Percentiles rank a stretch among this genome's conserved stretches.
phyloP scores from a whole-genome alignment of 1,140 invertebrate species.

The Habropoda laboriosa region DNA sequence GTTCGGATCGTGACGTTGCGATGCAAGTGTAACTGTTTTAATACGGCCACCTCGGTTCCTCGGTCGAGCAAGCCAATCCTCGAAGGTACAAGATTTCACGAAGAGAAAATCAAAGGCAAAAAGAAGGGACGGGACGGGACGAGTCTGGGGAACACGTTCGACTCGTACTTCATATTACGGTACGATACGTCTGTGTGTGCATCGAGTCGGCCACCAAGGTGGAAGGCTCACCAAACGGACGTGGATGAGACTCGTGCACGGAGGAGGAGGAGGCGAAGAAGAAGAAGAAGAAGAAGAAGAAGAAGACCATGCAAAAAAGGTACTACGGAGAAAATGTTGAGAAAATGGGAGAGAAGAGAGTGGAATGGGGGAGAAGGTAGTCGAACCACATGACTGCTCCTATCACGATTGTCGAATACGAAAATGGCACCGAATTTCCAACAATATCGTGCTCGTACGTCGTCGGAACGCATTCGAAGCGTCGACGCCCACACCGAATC shows the following conservation, averaged over 20 bases:
- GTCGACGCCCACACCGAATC: slow-evolving; percentile 54
- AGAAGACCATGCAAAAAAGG: slow-evolving; percentile 11
- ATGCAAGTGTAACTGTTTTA: not conserved
- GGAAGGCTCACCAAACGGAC: slow-evolving; percentile 57
- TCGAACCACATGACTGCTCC: not conserved
- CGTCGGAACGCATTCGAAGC: slow-evolving; percentile 21
- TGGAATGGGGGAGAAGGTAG: too few species aligned
- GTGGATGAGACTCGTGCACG: slow-evolving; percentile 35
- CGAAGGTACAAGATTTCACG: slow-evolving; percentile 24
- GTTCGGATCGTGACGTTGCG: not conserved
- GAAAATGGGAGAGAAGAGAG: not conserved
- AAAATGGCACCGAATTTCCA: not conserved
- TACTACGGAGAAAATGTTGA: not conserved
- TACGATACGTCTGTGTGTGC: slow-evolving; percentile 40
- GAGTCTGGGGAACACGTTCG: slow-evolving; percentile 58
- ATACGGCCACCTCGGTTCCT: not conserved
- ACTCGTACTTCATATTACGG: slow-evolving; percentile 53
- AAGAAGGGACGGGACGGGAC: slow-evolving; percentile 34
- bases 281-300: slow-evolving; percentile 14
- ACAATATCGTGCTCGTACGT: not conserved
- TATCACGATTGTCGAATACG: not conserved
- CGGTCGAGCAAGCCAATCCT: not conserved
- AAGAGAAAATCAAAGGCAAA: slow-evolving; percentile 25
- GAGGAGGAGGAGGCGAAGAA: slow-evolving; percentile 8
- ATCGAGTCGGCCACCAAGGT: slow-evolving; percentile 70